These are phyloP conservation scores for Lerema accius DNA, from an alignment of 1,140 invertebrate genomes.

Conservation along the genomic window DNA sequence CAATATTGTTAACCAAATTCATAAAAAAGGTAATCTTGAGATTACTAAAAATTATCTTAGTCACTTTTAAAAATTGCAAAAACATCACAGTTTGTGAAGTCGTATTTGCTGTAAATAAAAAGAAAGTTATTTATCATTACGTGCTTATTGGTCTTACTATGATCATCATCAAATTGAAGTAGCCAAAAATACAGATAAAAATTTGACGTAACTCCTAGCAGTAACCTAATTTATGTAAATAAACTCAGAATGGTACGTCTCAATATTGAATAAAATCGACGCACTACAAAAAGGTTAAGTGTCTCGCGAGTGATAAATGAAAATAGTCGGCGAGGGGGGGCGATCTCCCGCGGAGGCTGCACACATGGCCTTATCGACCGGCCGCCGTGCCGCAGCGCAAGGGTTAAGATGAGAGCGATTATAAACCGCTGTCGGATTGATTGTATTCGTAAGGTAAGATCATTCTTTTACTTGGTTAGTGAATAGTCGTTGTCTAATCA, in stretches of 20 bases:
- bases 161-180: no score
- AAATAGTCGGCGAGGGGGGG: slow-evolving; percentile 76
- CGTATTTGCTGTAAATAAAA: no score
- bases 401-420: slow-evolving; percentile 33
- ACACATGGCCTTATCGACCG: slow-evolving; percentile 77
- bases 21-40: no score
- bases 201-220: neutral
- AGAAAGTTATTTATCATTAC: no score
- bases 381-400: slow-evolving; percentile 29
- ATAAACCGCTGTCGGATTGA: no score
- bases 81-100: no score
- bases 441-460: neutral
- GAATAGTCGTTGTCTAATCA: no score
- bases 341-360: slow-evolving; percentile 71
- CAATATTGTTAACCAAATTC: no score
- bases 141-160: no score
- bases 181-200: no score
- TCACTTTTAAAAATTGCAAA: no score
- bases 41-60: no score
- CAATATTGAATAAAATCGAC: slow-evolving; percentile 42
- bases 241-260: slow-evolving; percentile 1
- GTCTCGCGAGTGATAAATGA: slow-evolving; percentile 73
- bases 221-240: slow-evolving; percentile 12
- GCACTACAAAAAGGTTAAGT: slow-evolving; percentile 49
- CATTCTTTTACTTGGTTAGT: neutral